Conservation (phyloP, 92 coral and sea anemone genomes). For the Pocillopora grandis region DNA sequence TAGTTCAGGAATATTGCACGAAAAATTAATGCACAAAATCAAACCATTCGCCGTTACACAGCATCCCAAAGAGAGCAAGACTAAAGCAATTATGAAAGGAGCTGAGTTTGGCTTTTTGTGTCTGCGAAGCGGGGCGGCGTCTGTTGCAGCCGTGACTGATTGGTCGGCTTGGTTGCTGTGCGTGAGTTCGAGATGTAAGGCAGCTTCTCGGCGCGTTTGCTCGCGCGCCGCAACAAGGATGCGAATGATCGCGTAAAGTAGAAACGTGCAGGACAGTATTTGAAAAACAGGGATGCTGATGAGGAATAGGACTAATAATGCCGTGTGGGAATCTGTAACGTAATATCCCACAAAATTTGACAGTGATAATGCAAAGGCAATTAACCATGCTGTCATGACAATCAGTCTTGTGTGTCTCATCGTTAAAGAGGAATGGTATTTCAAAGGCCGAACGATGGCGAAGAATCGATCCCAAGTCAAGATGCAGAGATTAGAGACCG, state of each 20-base stretch:
- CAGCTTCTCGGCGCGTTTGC: neutral
- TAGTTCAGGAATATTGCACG: neutral
- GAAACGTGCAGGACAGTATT: neutral
- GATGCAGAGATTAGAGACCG: slow-evolving; percentile 11
- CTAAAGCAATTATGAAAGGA: slow-evolving; percentile 6
- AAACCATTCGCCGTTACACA: neutral
- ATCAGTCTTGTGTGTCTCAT: neutral
- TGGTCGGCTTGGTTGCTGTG: neutral
- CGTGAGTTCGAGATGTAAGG: neutral
- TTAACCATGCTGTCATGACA: slow-evolving; percentile 12
- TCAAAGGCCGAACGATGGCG: slow-evolving; percentile 22
- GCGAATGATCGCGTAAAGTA: neutral
- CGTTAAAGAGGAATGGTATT: neutral
- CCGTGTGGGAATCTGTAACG: neutral
- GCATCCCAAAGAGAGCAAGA: slow-evolving; percentile 10
- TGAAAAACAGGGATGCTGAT: slow-evolving; percentile 2
- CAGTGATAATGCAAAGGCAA: neutral
- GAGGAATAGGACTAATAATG: neutral
- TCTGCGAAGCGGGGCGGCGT: neutral
- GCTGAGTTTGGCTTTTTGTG: neutral
- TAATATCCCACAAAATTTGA: neutral
- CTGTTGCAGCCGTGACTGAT: neutral
- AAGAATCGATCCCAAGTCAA: slow-evolving; percentile 26
- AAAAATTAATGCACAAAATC: neutral
- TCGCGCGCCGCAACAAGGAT: neutral